Conservation (phyloP, 2,797 vertebrate genomes). For the Danio albolineatus region DNA sequence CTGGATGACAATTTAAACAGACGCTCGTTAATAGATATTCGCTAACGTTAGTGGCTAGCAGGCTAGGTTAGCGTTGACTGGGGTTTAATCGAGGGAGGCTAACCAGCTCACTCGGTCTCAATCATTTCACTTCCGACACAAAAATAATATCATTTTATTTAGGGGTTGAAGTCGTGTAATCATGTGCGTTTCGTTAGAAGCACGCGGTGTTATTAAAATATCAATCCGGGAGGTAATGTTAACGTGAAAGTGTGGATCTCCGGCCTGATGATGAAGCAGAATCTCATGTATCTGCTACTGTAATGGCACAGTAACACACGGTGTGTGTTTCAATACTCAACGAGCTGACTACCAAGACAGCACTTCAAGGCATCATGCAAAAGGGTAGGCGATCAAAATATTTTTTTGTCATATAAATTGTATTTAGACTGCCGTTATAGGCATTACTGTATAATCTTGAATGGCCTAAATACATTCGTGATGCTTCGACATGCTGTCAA, state of each 20-base stretch:
- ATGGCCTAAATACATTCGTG: neutral
- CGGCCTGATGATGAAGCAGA: constrained; percentile 71
- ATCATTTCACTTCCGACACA: neutral
- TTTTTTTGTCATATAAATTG: neutral
- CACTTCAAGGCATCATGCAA: no score
- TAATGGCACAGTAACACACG: constrained; percentile 56
- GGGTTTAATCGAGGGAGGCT: constrained; percentile 17
- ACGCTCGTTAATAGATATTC: neutral
- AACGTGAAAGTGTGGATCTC: neutral
- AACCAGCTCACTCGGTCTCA: constrained; percentile 23
- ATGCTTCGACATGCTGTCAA: constrained; percentile 10
- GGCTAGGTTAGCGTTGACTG: constrained; percentile 22
- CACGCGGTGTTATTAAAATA: neutral
- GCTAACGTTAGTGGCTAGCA: constrained; percentile 16
- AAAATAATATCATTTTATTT: neutral
- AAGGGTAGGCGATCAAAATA: neutral
- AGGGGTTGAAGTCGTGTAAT: neutral
- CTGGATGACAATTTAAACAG: neutral
- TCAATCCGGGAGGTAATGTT: neutral
- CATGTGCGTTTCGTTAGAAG: neutral
- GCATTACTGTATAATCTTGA: no score
- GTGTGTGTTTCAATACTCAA: constrained; percentile 52
- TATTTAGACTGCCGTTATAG: neutral
- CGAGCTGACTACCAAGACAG: neutral
- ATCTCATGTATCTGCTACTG: constrained; percentile 54